Evolutionary conservation across 2,113 vertebrate genomes (phyloP).

Genomic region (Cottus gobio): DNA sequence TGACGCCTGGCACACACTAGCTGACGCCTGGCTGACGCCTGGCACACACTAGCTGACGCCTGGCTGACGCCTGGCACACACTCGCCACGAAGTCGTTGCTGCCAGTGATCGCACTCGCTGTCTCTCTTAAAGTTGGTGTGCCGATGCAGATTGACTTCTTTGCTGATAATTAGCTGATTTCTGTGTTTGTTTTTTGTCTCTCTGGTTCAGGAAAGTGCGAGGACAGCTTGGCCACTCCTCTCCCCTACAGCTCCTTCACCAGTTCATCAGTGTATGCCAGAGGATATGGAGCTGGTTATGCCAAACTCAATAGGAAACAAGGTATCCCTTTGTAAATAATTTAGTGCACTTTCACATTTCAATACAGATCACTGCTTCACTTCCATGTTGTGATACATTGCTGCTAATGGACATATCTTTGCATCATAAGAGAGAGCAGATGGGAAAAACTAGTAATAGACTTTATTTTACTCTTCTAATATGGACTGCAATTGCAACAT

Average conservation of each 20-base stretch:
- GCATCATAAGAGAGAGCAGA: neutral
- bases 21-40: too few relatives aligned
- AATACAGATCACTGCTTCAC: too few relatives aligned
- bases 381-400: too few relatives aligned
- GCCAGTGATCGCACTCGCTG: too few relatives aligned
- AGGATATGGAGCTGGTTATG: conserved; percentile 90
- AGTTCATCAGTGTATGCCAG: conserved; percentile 87
- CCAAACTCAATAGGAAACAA: conserved; percentile 93
- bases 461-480: neutral
- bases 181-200: neutral
- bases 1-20: too few relatives aligned
- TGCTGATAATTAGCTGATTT: neutral
- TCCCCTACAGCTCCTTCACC: conserved; percentile 89
- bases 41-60: too few relatives aligned
- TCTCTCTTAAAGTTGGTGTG: neutral
- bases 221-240: conserved; percentile 88
- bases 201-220: conserved; percentile 89
- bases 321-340: conserved; percentile 66
- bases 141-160: neutral
- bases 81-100: too few relatives aligned
- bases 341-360: neutral
- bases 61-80: too few relatives aligned
- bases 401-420: neutral
- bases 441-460: neutral
- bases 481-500: too few relatives aligned